Base-by-base conservation (phyloP, 2,888 invertebrate species). In the Xylocampa areola region DNA sequence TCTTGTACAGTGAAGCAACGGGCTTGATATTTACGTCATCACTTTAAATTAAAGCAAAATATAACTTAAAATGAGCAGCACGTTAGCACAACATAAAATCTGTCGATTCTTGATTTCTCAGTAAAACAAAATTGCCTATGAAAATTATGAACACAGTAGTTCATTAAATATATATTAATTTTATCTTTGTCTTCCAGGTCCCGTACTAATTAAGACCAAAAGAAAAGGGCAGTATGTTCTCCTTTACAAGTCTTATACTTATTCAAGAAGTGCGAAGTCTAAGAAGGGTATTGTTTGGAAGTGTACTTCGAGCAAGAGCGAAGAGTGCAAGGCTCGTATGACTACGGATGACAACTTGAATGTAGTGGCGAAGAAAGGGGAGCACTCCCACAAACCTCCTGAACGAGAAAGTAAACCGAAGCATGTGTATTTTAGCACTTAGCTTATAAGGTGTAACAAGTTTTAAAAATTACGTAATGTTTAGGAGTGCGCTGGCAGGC, bases 261-360 rank as follows among this genome's bases (percentile, higher is more conserved):
- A 80, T 67, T 76, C 80, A 0, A 81, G 86, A 57, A 80, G 87
- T 40, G 73, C 90, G 0, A 92, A 87, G 44, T 92, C 93, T 0
- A 93, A 91, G 59, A 92, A 89, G 33, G 93, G 93, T 0, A 81
- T 79, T 0, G 89, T 90, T 0, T 94, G 93, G 93, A 92, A 89
- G 51, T 94, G 93, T 59, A 80, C 85, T 0, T 74, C 79, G 1
- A 88, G 85, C 45, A 92, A 92, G 68, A 68, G 77, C 0, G 88
- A 89, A 0, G 84, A 82, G 0, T 94, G 93, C 47, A 80, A 85
- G 11, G 90, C 85, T 0, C 72, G 59, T n/a, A 39, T 72, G 21
- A 81, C 76, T 0, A 93, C 93, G 0, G 92, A 92, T 65, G 84
- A 89, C 2, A 80, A 84, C 55, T 73, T 93, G 2, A 84, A 87